These are phyloP conservation scores for Microctonus aethiopoides DNA, from an alignment of 2,888 invertebrate species.

Conservation along the genomic window DNA sequence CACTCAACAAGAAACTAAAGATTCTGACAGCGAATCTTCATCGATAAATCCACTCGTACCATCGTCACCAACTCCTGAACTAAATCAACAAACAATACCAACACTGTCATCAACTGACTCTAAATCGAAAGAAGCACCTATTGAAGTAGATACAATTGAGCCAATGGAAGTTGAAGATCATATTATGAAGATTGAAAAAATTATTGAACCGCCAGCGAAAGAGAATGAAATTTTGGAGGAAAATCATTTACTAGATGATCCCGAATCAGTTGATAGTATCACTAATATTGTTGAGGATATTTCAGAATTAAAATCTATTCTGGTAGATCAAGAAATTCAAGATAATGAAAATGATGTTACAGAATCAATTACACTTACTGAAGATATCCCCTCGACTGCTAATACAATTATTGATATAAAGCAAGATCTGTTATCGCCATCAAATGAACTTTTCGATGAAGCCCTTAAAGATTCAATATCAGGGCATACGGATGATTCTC, in stretches of 20 bases:
- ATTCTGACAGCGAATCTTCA: neutral
- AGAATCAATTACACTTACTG: neutral
- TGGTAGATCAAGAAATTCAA: neutral
- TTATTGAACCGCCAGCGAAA: neutral
- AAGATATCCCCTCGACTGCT: neutral
- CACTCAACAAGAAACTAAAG: neutral
- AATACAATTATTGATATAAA: slow-evolving; percentile 18
- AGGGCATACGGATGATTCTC: slow-evolving; percentile 45
- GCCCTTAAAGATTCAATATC: slow-evolving; percentile 44
- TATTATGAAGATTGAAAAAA: neutral
- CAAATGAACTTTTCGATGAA: slow-evolving; percentile 43
- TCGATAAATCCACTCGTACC: neutral
- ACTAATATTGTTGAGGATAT: slow-evolving; percentile 28
- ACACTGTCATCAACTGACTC: neutral
- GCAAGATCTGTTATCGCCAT: slow-evolving; percentile 42
- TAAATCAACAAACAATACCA: neutral
- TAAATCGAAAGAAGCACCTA: neutral
- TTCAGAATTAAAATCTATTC: neutral
- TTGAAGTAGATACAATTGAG: neutral
- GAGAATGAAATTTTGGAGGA: neutral
- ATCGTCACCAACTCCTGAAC: neutral
- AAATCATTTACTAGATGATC: slow-evolving; percentile 41
- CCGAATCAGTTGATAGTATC: slow-evolving; percentile 30
- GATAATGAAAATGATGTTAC: neutral
- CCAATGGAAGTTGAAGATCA: neutral